Evolutionary conservation across 2,888 invertebrate species (phyloP), one percentile per base, ranked within the genome.

Genomic region (Platycnemis pennipes): DNA sequence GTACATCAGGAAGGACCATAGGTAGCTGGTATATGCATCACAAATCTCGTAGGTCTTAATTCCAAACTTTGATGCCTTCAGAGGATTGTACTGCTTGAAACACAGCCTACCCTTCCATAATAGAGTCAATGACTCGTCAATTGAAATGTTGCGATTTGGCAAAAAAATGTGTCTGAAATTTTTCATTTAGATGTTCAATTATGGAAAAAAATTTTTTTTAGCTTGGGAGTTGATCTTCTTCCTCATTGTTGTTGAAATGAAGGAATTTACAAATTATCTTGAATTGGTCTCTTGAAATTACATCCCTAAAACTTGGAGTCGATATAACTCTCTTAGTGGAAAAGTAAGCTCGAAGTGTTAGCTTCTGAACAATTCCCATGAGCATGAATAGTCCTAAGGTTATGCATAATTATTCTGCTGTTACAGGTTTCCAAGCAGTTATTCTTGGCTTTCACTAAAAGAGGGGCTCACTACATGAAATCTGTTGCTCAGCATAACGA

Each of bases 91-190:
- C 31, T 91, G 37, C 37, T 91, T 94, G 45, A 94, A 91, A 7
- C 69, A n/a, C n/a, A n/a, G n/a, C n/a, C n/a, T n/a, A n/a, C n/a
- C n/a, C n/a, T n/a, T n/a, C n/a, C n/a, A n/a, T n/a, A n/a, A n/a
- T n/a, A n/a, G n/a, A n/a, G 94, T 94, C 42, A 86, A 56, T 7
- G 77, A 94, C 8, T 94, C 77, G 31, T 94, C 86, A n/a, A n/a
- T n/a, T n/a, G n/a, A n/a, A n/a, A n/a, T n/a, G n/a, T n/a, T n/a
- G n/a, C n/a, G n/a, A n/a, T 31, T 85, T 94, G 8, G 94, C 2
- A 42, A 94, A n/a, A 49, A 91, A 94, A 94, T 31, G 56, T 31
- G 26, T 37, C 77, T 94, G 31, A 94, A 94, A 94, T 94, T 94
- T 94, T 37, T 86, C 53, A 45, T 94, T n/a, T n/a, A n/a, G n/a